Evolutionary conservation across 2,888 invertebrate species (phyloP), one percentile per base, ranked within the genome.

Genomic region (Hirtodrosophila duncani): DNA sequence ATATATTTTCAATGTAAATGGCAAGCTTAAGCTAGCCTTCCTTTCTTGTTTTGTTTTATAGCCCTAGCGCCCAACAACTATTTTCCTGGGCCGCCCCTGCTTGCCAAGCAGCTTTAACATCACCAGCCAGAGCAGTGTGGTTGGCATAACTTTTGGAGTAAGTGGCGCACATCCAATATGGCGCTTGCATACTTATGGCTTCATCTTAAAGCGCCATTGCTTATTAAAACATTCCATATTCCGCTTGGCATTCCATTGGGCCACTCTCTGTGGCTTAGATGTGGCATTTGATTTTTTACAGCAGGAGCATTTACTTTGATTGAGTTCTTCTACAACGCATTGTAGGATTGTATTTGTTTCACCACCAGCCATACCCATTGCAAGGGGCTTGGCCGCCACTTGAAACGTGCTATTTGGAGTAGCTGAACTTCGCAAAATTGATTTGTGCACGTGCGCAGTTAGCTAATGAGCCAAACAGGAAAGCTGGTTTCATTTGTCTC

Each of bases 401-500:
- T 24, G 20, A 10, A 10, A 24, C 20, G 43, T 38, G 49, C 42
- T 46, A 34, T 49, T 55, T 45, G 29, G 43, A 53, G 43, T 51
- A 46, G 18, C 24, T 27, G 51, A 46, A 44, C 50, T 59, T 53
- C 45, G 62, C 59, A 51, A 80, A 80, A 72, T 72, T 72, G 72
- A 72, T 72, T 80, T 80, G 68, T 68, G 78, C 72, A 72, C 72
- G 77, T 72, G 72, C 66, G 56, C 66, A 44, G 80, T 58, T 71
- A 77, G 59, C 66, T 80, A 72, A 72, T 72, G 77, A 80, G 23
- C 44, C 53, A 43, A 34, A 17, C 14, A 24, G 10, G 10, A 9
- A 16, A 30, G 21, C 16, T 13, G 24, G 5, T n/a, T n/a, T 21
- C 30, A 36, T n/a, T n/a, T n/a, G n/a, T n/a, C n/a, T n/a, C n/a